These are phyloP conservation scores for Lepidochitona cinerea DNA, from an alignment of 2,888 invertebrate genomes.

Conservation along the genomic window DNA sequence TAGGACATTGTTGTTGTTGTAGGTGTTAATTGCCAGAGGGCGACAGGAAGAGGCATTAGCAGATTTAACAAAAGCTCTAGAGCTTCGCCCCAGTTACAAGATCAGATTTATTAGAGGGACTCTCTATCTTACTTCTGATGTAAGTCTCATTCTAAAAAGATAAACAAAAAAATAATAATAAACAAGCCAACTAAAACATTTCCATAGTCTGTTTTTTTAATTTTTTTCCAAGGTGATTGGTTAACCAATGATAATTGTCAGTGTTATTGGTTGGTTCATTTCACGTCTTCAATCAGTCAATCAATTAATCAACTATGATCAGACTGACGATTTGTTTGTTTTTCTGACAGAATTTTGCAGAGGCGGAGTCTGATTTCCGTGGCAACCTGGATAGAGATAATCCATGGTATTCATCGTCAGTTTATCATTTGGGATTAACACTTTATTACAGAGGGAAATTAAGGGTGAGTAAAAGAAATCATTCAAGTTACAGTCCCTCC, in stretches of 20 bases:
- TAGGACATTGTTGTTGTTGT: constrained; percentile 23
- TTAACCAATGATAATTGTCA: too few relatives aligned
- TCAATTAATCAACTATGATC: too few relatives aligned
- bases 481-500: too few relatives aligned
- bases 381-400: constrained; percentile 46
- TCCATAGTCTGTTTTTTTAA: too few relatives aligned
- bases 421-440: constrained; percentile 55
- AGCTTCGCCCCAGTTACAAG: constrained; percentile 35
- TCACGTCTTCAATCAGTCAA: too few relatives aligned
- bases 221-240: too few relatives aligned
- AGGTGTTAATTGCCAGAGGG: constrained; percentile 48
- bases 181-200: too few relatives aligned
- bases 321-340: too few relatives aligned
- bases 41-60: constrained; percentile 47
- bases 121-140: constrained; percentile 48
- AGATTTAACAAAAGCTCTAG: constrained; percentile 44
- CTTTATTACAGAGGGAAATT: constrained; percentile 57
- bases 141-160: constrained; percentile 15
- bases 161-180: too few relatives aligned
- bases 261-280: too few relatives aligned
- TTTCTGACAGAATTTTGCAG: constrained; percentile 45
- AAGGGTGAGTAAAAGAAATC: constrained; percentile 53
- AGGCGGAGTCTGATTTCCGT: constrained; percentile 55
- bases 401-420: constrained; percentile 39
- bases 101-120: constrained; percentile 52